These are phyloP conservation scores for Paramormyrops hopkinsi DNA, from an alignment of 2,797 vertebrate genomes.

Conservation along the genomic window DNA sequence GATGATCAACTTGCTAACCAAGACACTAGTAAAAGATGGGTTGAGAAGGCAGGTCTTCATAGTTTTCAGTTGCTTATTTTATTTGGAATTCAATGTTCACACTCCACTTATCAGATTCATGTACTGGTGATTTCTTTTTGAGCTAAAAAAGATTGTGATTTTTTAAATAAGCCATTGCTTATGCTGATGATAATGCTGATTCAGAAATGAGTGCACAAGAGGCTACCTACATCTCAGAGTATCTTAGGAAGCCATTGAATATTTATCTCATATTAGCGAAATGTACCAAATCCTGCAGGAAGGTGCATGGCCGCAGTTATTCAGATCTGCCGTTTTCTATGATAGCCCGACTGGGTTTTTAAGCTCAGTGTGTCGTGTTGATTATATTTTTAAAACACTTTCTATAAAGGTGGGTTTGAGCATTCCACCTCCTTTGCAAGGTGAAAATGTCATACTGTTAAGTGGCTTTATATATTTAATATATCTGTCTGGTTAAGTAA, in stretches of 20 bases:
- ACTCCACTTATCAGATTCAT: neutral
- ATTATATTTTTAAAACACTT: neutral
- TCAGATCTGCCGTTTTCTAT: neutral
- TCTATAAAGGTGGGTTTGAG: neutral
- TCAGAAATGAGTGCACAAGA: neutral
- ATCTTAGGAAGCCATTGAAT: neutral
- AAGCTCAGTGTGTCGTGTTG: neutral
- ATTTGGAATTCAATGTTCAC: neutral
- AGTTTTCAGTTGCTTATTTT: neutral
- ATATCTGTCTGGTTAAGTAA: neutral
- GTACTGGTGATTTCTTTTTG: neutral
- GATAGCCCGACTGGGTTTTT: neutral
- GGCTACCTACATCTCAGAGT: neutral
- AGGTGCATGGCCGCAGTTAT: neutral
- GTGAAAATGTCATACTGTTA: neutral
- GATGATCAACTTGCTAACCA: neutral
- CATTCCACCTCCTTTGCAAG: neutral
- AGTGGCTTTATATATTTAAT: constrained; percentile 14
- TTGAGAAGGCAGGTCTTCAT: neutral
- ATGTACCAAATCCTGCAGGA: neutral
- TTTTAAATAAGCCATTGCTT: neutral
- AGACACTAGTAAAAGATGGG: neutral
- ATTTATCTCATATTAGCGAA: neutral
- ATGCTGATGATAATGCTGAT: neutral
- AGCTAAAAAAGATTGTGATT: neutral